Percentiles rank a stretch among this genome's conserved stretches.
Conservation (phyloP, 2,888 invertebrate species). For the Candidula unifasciata region DNA sequence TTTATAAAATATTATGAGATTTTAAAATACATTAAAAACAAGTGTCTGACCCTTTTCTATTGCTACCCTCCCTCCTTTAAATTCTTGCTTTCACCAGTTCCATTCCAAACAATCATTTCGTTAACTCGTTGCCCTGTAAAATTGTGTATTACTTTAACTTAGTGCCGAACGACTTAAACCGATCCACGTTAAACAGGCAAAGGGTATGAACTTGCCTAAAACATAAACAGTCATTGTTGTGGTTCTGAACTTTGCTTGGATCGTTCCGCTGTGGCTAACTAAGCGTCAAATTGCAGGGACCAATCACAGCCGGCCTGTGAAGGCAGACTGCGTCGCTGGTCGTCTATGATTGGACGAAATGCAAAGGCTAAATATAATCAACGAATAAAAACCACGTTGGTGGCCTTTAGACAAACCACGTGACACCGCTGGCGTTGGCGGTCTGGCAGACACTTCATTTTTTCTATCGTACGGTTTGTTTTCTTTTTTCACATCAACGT, state of each 20-base stretch:
- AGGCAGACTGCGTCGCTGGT: background rate
- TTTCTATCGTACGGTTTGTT: background rate
- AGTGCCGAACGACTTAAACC: background rate
- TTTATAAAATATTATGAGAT: too few species aligned
- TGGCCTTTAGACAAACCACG: background rate
- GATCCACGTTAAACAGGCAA: background rate
- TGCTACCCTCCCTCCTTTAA: too few species aligned
- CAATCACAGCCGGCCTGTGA: background rate
- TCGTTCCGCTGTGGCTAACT: background rate
- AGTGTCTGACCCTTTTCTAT: too few species aligned
- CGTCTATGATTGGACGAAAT: background rate
- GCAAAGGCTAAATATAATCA: background rate
- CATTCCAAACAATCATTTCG: too few species aligned
- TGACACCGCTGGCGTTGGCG: background rate
- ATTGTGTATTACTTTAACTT: too few species aligned
- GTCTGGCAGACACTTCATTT: background rate
- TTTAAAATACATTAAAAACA: too few species aligned
- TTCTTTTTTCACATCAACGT: background rate
- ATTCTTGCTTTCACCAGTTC: too few species aligned
- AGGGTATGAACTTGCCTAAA: background rate
- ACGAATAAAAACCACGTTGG: background rate
- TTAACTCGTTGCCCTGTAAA: too few species aligned
- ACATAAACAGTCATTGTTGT: background rate
- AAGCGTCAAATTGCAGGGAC: background rate
- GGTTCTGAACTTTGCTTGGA: background rate